Base-by-base conservation (phyloP, 2,888 invertebrate species). In the Athrips mouffetella region DNA sequence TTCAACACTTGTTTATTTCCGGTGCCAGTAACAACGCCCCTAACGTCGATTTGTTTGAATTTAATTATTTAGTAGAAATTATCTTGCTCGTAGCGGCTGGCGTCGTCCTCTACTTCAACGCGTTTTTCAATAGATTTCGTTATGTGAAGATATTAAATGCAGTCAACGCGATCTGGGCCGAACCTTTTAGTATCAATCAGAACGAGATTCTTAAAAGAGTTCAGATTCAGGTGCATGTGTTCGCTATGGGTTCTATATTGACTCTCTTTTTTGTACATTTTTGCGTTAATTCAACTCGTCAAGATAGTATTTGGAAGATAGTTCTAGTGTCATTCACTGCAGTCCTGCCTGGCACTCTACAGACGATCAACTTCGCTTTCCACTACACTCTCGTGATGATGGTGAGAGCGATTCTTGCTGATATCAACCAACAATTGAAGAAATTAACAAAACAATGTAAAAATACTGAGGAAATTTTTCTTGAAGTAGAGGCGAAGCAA, bases 41-140 rank as follows among this genome's bases (percentile, higher is more conserved):
- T n/a, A n/a, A n/a, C n/a, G n/a, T n/a, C n/a, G 68, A 75, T 20
- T 73, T 63, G 13, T 48, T 76, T 0, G 56, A 80, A 62, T 59
- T 78, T 33, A 86, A 87, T 55, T 83, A 84, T 41, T 59, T 78
- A 2, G 39, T 76, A 2, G 84, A 87, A 55, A 42, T 81, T 1
- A 50, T 69, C 7, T 52, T 48, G 15, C 54, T 76, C 0, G 46
- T 65, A 1, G 8, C 66, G 0, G 69, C 74, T 35, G 70, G 73
- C 20, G 2, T 69, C 1, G 55, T 71, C 1, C 61, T 68, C 1
- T 86, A 84, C 48, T 49, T 70, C 1, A 64, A 64, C 39, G 62
- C 73, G 3, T 80, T 71, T 53, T 27, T 58, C 2, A 66, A 81
- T 54, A 68, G 82, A 25, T 54, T 47, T 8, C 70, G 52, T 16